These are phyloP conservation scores for Exaiptasia diaphana DNA, from an alignment of 64 coral and sea anemone species.

Conservation along the genomic window DNA sequence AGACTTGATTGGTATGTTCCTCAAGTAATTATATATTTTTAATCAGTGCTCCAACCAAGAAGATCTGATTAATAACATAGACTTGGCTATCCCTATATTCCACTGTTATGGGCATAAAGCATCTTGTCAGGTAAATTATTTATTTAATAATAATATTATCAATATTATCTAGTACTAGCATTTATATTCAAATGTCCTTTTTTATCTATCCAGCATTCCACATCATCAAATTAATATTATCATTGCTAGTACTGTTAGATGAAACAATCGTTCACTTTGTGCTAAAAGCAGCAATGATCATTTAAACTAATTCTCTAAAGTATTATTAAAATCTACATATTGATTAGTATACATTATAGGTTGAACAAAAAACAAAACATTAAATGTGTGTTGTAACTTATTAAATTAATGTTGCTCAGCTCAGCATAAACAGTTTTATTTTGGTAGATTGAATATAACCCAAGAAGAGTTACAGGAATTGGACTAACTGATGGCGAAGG, in stretches of 20 bases:
- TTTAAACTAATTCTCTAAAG: no score
- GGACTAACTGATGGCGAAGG: slow-evolving; percentile 61
- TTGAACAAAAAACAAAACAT: not conserved
- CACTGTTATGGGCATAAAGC: slow-evolving; percentile 83
- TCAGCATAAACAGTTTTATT: not conserved
- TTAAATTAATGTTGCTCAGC: not conserved
- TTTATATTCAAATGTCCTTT: not conserved
- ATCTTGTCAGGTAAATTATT: slow-evolving; percentile 65
- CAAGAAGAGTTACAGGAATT: slow-evolving; percentile 26
- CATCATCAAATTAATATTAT: not conserved
- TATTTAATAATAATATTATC: no score
- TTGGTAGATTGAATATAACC: slow-evolving; percentile 27
- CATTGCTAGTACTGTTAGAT: not conserved
- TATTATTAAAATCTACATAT: not conserved
- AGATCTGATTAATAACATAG: slow-evolving; percentile 25
- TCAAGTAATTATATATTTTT: not conserved
- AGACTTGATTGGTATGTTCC: not conserved
- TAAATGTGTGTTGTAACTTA: not conserved
- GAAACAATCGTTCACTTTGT: not conserved
- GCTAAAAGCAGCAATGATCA: not conserved
- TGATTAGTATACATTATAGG: not conserved
- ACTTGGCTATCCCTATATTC: slow-evolving; percentile 64
- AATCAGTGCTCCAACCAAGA: slow-evolving; percentile 32
- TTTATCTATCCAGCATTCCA: no score
- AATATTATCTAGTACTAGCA: no score